Percentiles rank a stretch among this genome's conserved stretches.
Conservation (phyloP, 2,797 vertebrate species). For the Sarcophilus harrisii region DNA sequence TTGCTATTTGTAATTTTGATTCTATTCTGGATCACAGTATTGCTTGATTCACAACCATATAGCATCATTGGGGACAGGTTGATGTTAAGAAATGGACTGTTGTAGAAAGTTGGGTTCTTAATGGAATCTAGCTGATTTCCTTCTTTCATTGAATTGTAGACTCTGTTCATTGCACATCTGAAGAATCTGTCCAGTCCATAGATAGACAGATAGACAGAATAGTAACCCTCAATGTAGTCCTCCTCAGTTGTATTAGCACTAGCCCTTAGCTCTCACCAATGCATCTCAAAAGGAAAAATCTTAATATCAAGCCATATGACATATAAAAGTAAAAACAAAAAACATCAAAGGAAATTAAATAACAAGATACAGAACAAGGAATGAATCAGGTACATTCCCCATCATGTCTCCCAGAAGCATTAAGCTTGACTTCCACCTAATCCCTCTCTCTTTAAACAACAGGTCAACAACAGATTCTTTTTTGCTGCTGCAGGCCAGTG, state of each 20-base stretch:
- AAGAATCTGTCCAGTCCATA: not conserved
- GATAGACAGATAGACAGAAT: not conserved
- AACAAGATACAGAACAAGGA: not conserved
- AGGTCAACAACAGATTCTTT: not conserved
- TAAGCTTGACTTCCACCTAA: not conserved
- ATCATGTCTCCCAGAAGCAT: not conserved
- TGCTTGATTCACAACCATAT: not conserved
- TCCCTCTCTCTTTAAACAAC: not conserved
- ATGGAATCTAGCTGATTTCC: not conserved
- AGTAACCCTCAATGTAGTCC: not conserved
- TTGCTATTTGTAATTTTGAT: not conserved
- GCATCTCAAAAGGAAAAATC: not conserved
- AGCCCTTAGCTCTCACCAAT: not conserved
- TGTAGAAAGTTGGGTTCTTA: not conserved
- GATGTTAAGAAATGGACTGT: not conserved
- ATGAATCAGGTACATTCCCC: not conserved
- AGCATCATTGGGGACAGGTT: not conserved
- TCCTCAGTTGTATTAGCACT: not conserved
- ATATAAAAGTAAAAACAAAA: not conserved
- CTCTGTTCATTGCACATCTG: not conserved
- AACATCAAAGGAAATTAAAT: not conserved
- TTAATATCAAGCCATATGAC: not conserved
- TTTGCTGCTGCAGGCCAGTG: not conserved
- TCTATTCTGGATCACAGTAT: not conserved
- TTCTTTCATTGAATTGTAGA: not conserved